Evolutionary conservation across 2,113 vertebrate species (phyloP), one percentile per base, ranked within the genome.

Genomic region (Hypomesus transpacificus): DNA sequence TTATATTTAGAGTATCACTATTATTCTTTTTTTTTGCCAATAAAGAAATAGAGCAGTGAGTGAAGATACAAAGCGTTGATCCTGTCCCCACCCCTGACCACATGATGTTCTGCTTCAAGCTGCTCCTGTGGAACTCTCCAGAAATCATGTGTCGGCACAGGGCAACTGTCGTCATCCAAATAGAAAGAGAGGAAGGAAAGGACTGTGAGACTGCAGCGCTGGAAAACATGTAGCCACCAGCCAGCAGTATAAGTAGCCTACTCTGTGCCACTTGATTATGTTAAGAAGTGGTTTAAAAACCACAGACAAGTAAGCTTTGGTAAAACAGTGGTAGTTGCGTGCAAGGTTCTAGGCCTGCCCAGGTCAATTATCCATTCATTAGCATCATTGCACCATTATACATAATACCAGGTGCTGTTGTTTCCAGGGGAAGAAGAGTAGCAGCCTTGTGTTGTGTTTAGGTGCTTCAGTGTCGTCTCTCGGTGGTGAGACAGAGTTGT

Each of bases 141-240:
- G 86, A 75, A 84, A 88, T 86, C 82, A 78, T 70, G 82, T 63
- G 81, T 87, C 88, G 87, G 87, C 87, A 84, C 73, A 51, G 24
- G 76, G 81, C 79, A 83, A 82, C 77, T 75, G 74, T 87, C 73
- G 69, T 84, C 76, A 11, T 56, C 74, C 53, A 18, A n/a, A 17
- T 56, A 68, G 76, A 81, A 59, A 24, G 78, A 84, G 75, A 78
- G 64, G 71, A 81, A 75, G 77, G 82, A 84, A 81, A 85, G 83
- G 88, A 88, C 87, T 76, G 65, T 50, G 79, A 85, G 82, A 89
- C 85, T 88, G 89, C 86, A 89, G 74, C 83, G 76, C 69, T 87
- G 86, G 87, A 86, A 87, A 76, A 76, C 69, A 72, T 90, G 39
- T 34, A 34, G 31, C 31, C 31, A 34, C 31, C 39, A 46, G 39